Evolutionary conservation across 1,140 invertebrate genomes (phyloP), one percentile per base, ranked within the genome.

Genomic region (Trichomalopsis sarcophagae): DNA sequence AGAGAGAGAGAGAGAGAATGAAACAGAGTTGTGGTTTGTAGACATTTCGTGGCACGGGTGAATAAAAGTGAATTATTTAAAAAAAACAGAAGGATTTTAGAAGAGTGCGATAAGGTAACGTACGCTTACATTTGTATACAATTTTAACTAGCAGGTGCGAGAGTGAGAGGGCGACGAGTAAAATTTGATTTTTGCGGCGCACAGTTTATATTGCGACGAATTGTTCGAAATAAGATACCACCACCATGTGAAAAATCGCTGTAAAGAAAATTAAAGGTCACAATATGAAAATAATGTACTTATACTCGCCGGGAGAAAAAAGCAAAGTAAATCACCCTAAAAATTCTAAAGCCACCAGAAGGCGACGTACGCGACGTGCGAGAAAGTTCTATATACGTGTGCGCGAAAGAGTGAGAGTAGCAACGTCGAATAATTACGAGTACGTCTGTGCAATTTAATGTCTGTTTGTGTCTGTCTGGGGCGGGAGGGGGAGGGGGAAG

Each of bases 91-190:
- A 71, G 9, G 62, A 36, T 74, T 80, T 27, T 81, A 36, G 23
- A 27, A 4, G 33, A 73, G 50, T 73, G 47, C 40, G 55, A 74
- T 44, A 81, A 75, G 55, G 36, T 87, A 84, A 86, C 50, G 69
- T 89, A 89, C 87, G 87, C 87, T 88, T 88, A 88, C 74, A 85
- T 88, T 90, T 89, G 85, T 89, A 88, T 88, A 90, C 86, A 89
- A 87, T 88, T 88, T 88, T 88, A 87, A 89, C 40, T 50, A 40
- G 6, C 21, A 17, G 55, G 33, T 36, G 27, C 50, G 66, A 27
- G 23, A 2, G 66, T 7, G 66, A 68, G 21, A 23, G 27, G 27
- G 21, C 21, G 73, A 44, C 74, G 30, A 71, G 5, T 71, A 27
- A 36, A 33, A 21, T 62, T 30, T 13, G 4, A 33, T 27, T 27